Evolutionary conservation across 2,797 vertebrate species (phyloP).

Genomic region (Ctenosaura bakeri): DNA sequence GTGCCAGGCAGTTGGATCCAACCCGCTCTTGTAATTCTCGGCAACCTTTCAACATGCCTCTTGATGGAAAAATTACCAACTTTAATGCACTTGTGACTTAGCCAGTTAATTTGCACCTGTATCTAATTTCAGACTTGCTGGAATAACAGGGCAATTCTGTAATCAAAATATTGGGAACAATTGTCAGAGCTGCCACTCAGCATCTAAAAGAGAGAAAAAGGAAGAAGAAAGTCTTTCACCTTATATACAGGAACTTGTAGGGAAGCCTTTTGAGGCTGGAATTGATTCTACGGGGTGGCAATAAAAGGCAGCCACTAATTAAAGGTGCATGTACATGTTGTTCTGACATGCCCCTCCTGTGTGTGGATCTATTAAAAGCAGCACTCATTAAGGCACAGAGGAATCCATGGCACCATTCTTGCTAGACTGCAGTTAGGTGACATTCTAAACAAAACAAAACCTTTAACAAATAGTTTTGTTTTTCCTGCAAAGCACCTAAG

Average conservation of each 20-base stretch:
- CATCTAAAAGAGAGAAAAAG: background rate
- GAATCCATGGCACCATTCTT: background rate
- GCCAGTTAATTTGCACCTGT: conserved; percentile 77
- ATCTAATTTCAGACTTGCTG: conserved; percentile 76
- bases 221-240: background rate
- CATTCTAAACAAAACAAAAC: background rate
- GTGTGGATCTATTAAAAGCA: conserved; percentile 15
- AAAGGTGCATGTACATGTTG: background rate
- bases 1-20: conserved; percentile 20
- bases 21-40: conserved; percentile 56
- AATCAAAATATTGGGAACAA: conserved; percentile 73
- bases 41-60: conserved; percentile 67
- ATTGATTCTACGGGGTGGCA: background rate
- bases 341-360: background rate
- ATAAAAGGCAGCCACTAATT: conserved; percentile 31
- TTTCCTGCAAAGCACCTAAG: background rate
- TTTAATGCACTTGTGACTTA: conserved; percentile 74
- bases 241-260: background rate
- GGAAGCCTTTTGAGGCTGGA: background rate
- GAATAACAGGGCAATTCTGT: conserved; percentile 74
- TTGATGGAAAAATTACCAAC: conserved; percentile 78
- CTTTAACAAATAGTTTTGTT: background rate
- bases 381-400: conserved; percentile 8
- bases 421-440: background rate
- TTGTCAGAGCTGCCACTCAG: conserved; percentile 56